phyloP scores from a whole-genome alignment of 2,888 invertebrate genomes.

The Drosophila tanythrix region DNA sequence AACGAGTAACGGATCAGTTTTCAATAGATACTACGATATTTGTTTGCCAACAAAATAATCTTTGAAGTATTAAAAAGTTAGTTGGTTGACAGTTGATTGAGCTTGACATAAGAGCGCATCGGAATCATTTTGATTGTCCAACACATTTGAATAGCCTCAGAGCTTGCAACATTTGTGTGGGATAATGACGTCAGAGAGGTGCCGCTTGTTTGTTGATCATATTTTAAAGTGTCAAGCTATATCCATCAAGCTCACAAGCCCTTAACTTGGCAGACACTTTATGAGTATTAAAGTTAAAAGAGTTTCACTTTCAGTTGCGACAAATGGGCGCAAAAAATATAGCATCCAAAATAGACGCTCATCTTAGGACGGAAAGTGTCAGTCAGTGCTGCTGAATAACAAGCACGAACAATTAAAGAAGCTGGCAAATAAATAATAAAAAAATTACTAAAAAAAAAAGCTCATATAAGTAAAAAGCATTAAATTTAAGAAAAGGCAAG shows the following conservation, averaged over 20 bases:
- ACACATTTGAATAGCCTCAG: slow-evolving; percentile 1
- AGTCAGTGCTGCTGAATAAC: slow-evolving; percentile 56
- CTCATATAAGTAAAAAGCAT: slow-evolving; percentile 41
- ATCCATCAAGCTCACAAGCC: slow-evolving; percentile 50
- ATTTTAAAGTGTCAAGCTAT: slow-evolving; percentile 21
- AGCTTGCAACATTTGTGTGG: slow-evolving; percentile 35
- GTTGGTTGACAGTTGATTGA: slow-evolving; percentile 9
- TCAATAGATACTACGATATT: not conserved
- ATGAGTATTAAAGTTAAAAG: slow-evolving; percentile 61
- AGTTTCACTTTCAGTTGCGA: slow-evolving; percentile 79
- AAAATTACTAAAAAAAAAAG: slow-evolving; percentile 29
- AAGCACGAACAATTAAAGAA: slow-evolving; percentile 70
- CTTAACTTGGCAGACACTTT: slow-evolving; percentile 35
- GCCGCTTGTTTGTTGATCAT: not conserved
- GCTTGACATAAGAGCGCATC: slow-evolving; percentile 13
- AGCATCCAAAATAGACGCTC: slow-evolving; percentile 8
- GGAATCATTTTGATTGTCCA: slow-evolving; percentile 7
- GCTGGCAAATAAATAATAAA: slow-evolving; percentile 55
- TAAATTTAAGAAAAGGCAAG: slow-evolving; percentile 51
- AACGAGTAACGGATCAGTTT: not conserved
- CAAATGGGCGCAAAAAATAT: slow-evolving; percentile 51
- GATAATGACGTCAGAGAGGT: slow-evolving; percentile 18
- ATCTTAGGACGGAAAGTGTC: slow-evolving; percentile 46
- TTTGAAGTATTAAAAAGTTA: not conserved
- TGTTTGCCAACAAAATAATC: not conserved